Conservation (phyloP, 2,113 vertebrate species). For the Ictalurus furcatus region DNA sequence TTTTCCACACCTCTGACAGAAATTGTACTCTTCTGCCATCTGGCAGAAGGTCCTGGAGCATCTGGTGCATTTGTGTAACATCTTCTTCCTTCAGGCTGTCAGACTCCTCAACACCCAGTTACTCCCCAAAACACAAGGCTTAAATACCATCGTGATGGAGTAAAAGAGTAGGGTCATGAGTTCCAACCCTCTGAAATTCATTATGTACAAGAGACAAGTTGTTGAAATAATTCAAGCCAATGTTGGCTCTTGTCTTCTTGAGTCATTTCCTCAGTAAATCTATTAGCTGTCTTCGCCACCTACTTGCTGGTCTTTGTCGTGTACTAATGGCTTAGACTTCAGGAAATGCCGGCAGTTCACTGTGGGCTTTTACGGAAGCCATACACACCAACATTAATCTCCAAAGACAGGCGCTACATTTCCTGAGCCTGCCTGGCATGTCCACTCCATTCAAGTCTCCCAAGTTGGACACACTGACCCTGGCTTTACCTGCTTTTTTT, state of each 20-base stretch:
- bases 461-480: conserved; percentile 13
- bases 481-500: not conserved
- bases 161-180: not conserved
- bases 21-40: not conserved
- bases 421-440: not conserved
- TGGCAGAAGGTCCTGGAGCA: conserved; percentile 8
- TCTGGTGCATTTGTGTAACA: conserved; percentile 15
- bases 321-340: conserved; percentile 31
- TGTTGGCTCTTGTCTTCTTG: conserved; percentile 5
- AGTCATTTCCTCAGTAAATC: conserved; percentile 40
- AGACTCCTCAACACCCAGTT: not conserved
- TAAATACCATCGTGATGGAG: not conserved
- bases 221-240: conserved; percentile 35
- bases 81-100: conserved; percentile 1
- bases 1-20: not conserved
- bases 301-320: conserved; percentile 4
- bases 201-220: conserved; percentile 33
- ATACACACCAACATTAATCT: conserved; percentile 42
- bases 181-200: conserved; percentile 30
- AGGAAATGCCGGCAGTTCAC: conserved; percentile 30
- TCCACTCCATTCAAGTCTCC: not conserved
- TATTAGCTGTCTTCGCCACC: conserved; percentile 31
- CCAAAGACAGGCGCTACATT: conserved; percentile 21
- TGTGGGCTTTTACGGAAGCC: conserved; percentile 29
- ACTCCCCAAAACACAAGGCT: not conserved